phyloP scores from a whole-genome alignment of 2,113 vertebrate genomes.

The Nibea coibor region DNA sequence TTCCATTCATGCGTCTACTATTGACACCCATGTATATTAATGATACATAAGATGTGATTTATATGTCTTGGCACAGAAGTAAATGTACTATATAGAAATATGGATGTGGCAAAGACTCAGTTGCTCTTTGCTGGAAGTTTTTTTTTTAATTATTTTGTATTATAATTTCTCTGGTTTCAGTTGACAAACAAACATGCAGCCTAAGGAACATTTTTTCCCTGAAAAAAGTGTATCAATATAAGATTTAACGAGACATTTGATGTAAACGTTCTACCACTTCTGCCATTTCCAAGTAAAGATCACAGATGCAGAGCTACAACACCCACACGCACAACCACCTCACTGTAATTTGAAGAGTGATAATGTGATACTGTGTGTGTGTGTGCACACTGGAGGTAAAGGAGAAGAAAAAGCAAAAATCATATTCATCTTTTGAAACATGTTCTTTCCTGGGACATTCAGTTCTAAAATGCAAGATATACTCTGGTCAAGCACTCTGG shows the following conservation, averaged over 20 bases:
- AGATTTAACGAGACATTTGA: not conserved
- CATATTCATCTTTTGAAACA: slow-evolving; percentile 2
- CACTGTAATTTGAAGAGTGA: slow-evolving; percentile 5
- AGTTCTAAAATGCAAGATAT: not conserved
- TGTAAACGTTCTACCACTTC: slow-evolving; percentile 7
- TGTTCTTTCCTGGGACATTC: slow-evolving; percentile 2
- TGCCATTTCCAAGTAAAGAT: slow-evolving; percentile 8
- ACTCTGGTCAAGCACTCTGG: slow-evolving; percentile 4
- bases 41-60: slow-evolving; percentile 82
- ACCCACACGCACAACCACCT: not conserved
- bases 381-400: not conserved
- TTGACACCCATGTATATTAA: slow-evolving; percentile 86
- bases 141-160: slow-evolving; percentile 7
- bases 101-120: slow-evolving; percentile 60
- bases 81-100: slow-evolving; percentile 82
- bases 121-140: slow-evolving; percentile 67
- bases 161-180: slow-evolving; percentile 28
- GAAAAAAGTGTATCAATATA: not conserved
- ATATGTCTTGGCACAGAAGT: slow-evolving; percentile 77
- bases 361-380: not conserved
- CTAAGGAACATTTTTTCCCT: slow-evolving; percentile 5
- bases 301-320: slow-evolving; percentile 7
- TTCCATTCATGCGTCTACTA: slow-evolving; percentile 84
- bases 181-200: slow-evolving; percentile 28
- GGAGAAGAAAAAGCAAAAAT: slow-evolving; percentile 12